Conservation (phyloP, 2,888 invertebrate genomes). For the Agrypnus murinus region DNA sequence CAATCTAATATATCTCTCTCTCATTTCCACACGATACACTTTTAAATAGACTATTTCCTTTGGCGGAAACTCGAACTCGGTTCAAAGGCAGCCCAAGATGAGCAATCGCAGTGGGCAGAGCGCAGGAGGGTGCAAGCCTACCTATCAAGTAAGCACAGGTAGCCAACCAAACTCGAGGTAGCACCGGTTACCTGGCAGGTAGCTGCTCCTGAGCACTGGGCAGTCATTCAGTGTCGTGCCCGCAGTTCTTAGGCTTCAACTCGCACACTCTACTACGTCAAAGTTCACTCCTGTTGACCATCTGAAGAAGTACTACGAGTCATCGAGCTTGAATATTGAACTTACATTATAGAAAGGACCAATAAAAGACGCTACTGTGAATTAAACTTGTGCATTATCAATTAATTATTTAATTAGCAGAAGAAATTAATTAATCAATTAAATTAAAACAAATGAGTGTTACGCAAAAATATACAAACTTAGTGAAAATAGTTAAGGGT, state of each 20-base stretch:
- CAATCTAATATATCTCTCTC: conserved; percentile 33
- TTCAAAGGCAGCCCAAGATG: conserved; percentile 60
- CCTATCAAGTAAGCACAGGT: conserved; percentile 69
- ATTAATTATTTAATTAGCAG: no score
- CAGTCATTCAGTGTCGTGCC: conserved; percentile 72
- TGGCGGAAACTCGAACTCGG: conserved; percentile 41
- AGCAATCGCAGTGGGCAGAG: conserved; percentile 69
- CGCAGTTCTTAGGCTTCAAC: conserved; percentile 69
- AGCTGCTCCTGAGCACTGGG: conserved; percentile 65
- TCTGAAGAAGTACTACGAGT: conserved; percentile 21
- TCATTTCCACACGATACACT: conserved; percentile 21
- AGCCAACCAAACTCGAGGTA: conserved; percentile 71
- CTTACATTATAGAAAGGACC: no score
- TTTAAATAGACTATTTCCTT: conserved; percentile 39
- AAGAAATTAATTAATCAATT: no score
- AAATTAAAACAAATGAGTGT: no score
- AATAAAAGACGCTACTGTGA: no score
- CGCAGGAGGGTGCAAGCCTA: conserved; percentile 69
- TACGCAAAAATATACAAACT: no score
- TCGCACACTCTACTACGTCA: conserved; percentile 52
- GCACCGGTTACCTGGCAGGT: conserved; percentile 69
- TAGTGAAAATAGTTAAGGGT: no score
- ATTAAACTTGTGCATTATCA: no score
- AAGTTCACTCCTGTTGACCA: conserved; percentile 27
- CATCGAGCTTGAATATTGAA: conserved; percentile 17